phyloP scores from a whole-genome alignment of 2,797 vertebrate genomes.

The Periophthalmus magnuspinnatus region DNA sequence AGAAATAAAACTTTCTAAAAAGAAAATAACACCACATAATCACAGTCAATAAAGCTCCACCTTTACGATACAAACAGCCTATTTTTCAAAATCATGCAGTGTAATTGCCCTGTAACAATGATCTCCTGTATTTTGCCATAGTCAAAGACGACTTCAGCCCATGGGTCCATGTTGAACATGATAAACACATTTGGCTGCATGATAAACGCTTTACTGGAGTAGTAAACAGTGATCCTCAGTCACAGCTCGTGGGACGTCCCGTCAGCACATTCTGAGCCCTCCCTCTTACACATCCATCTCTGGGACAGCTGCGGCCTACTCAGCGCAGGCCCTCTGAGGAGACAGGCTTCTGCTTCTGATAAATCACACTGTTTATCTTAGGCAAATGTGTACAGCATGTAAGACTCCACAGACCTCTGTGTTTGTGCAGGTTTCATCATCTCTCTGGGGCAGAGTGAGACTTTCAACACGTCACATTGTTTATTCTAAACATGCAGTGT shows the following conservation, averaged over 20 bases:
- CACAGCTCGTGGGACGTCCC: constrained; percentile 5
- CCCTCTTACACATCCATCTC: constrained; percentile 47
- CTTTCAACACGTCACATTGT: not conserved
- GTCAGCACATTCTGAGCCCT: constrained; percentile 48
- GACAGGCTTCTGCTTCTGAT: constrained; percentile 4
- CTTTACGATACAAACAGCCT: no score
- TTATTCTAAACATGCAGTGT: no score
- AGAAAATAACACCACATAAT: not conserved
- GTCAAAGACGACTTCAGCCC: not conserved
- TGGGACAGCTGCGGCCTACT: constrained; percentile 47
- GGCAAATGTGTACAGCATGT: not conserved
- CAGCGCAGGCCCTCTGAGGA: constrained; percentile 21
- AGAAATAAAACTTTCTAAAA: not conserved
- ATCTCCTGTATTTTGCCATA: not conserved
- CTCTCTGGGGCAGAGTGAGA: not conserved
- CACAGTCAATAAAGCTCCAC: no score
- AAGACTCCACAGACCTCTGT: not conserved
- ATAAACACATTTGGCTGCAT: not conserved
- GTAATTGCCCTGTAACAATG: no score
- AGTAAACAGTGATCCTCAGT: no score
- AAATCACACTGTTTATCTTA: constrained; percentile 9
- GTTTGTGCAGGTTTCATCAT: not conserved
- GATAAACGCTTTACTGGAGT: constrained; percentile 1
- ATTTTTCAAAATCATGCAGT: no score
- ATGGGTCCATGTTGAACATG: not conserved